Evolutionary conservation across 2,888 invertebrate genomes (phyloP), one percentile per base, ranked within the genome.

Genomic region (Silvanus unidentatus): DNA sequence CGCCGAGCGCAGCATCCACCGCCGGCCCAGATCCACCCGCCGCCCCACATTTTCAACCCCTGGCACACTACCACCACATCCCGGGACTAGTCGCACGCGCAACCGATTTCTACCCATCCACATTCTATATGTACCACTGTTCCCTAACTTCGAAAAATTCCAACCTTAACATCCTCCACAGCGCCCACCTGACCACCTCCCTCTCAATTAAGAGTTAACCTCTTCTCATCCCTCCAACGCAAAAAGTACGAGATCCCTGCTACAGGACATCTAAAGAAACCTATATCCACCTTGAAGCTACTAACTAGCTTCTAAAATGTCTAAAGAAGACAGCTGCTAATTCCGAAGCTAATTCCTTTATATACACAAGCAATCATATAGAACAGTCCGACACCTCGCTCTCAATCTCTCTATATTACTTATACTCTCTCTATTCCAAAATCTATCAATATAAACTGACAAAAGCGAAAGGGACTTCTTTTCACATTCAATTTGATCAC

Each of bases 1-100:
- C 56, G 14, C 57, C 63, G 49, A 78, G 78, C n/a, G 79, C 78
- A 44, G 79, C 79, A 62, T 79, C 65, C 58, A 51, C 53, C 47
- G 53, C 58, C 50, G 49, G 52, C 57, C 59, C 54, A 54, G 58
- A 57, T 60, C 55, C 58, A 53, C 45, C 57, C 52, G 16, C 42
- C 36, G 32, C 42, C 40, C 32, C 34, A 16, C 12, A 9, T 35
- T 30, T 35, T 32, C 54, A 49, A 50, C 48, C 52, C 52, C 50
- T 48, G 50, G 54, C 44, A 52, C 57, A 52, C 54, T 58, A 10
- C 27, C n/a, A 12, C 39, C 39, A 27, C 16, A 35, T 37, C 37
- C 42, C 30, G 16, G 42, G 29, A 35, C 35, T 35, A 42, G 42
- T 42, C 42, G 35, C 42, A 35, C 42, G 42, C 42, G 42, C 42